Percentiles rank a stretch among this genome's conserved stretches.
These are phyloP conservation scores for Cryptomyrus ogoouensis DNA, from an alignment of 2,113 vertebrate genomes.

Conservation along the genomic window DNA sequence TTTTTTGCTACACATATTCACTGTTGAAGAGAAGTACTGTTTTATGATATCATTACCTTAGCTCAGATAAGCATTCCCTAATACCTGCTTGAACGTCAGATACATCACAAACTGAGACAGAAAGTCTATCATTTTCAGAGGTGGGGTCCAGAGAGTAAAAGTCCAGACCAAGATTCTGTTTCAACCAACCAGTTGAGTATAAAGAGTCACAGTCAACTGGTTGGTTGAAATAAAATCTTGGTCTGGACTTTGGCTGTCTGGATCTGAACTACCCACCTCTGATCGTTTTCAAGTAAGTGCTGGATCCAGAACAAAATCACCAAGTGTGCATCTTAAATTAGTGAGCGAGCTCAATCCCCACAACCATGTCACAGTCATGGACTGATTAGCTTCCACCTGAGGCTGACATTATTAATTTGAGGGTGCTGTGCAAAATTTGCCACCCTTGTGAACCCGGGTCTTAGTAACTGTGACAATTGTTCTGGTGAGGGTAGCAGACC, in stretches of 20 bases:
- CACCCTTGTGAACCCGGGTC: neutral
- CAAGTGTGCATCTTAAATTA: neutral
- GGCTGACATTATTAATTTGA: neutral
- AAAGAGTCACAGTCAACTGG: neutral
- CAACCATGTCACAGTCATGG: neutral
- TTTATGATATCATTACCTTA: neutral
- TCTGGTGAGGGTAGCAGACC: neutral
- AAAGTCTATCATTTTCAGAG: neutral
- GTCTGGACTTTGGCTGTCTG: neutral
- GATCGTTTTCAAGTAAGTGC: neutral
- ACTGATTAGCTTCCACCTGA: neutral
- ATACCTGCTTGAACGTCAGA: neutral
- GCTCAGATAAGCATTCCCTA: neutral
- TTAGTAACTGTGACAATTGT: neutral
- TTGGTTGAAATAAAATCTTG: neutral
- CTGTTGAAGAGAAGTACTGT: neutral
- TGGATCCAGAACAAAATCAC: neutral
- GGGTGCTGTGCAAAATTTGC: neutral
- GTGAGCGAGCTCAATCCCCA: neutral
- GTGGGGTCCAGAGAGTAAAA: neutral
- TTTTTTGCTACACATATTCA: neutral
- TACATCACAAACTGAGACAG: neutral
- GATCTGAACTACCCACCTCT: neutral
- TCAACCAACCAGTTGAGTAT: neutral
- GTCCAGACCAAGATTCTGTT: neutral